phyloP scores from a whole-genome alignment of 2,113 vertebrate species.

The Lasiurus cinereus region DNA sequence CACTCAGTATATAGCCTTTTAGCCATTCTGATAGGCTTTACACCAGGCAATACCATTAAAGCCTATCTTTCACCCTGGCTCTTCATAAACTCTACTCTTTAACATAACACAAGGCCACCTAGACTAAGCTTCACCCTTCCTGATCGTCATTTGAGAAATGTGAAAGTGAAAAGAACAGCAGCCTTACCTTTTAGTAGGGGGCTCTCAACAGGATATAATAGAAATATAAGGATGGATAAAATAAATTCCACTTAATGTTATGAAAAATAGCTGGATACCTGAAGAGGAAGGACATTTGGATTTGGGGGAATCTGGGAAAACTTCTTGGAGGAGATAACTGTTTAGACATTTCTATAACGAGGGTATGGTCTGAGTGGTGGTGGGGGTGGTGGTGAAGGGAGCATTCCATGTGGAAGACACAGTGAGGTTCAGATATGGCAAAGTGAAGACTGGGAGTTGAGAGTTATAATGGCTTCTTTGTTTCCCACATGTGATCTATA shows the following conservation, averaged over 20 bases:
- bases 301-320: background rate
- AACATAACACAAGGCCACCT: background rate
- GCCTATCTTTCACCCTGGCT: background rate
- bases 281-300: background rate
- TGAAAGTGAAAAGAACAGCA: background rate
- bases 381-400: background rate
- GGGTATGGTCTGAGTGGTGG: background rate
- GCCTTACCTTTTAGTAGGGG: background rate
- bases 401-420: background rate
- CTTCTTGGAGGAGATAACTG: background rate
- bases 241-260: background rate
- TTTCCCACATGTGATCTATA: background rate
- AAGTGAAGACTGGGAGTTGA: background rate
- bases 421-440: background rate
- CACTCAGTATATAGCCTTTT: background rate
- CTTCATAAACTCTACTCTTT: background rate
- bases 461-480: background rate
- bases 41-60: background rate
- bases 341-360: constrained; percentile 5
- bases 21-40: background rate
- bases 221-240: background rate
- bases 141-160: background rate
- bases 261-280: background rate
- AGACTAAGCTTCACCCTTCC: background rate
- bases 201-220: background rate